Evolutionary conservation across 2,797 vertebrate species (phyloP).

Genomic region (Numenius phaeopus): DNA sequence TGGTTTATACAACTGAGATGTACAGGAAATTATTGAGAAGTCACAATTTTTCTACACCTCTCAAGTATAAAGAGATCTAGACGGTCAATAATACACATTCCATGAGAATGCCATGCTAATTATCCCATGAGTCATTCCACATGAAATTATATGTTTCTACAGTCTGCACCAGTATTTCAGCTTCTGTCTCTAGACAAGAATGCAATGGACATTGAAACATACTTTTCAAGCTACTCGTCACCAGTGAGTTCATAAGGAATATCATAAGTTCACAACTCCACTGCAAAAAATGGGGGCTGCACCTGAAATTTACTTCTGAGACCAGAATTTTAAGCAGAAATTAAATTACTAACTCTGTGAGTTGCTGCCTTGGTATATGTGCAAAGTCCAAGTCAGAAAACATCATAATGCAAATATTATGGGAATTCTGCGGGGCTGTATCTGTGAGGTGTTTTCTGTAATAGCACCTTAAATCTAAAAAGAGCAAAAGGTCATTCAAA

Average conservation of each 20-base stretch:
- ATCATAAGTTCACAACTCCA: not conserved
- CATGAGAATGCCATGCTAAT: not conserved
- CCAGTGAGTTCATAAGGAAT: not conserved
- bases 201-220: not conserved
- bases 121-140: not conserved
- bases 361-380: not conserved
- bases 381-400: not conserved
- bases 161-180: not conserved
- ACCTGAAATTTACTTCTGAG: not conserved
- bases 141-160: not conserved
- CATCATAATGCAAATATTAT: not conserved
- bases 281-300: not conserved
- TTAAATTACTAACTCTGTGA: not conserved
- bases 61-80: not conserved
- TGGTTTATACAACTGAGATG: not conserved
- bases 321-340: not conserved
- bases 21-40: not conserved
- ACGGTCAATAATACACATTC: accelerated
- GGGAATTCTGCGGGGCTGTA: not conserved
- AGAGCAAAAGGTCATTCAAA: not conserved
- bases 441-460: not conserved
- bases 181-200: not conserved
- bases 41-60: not conserved
- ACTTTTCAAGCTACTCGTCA: not conserved
- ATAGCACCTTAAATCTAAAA: not conserved